Base-by-base conservation (phyloP, 2,113 vertebrate species). In the Oxyura jamaicensis region DNA sequence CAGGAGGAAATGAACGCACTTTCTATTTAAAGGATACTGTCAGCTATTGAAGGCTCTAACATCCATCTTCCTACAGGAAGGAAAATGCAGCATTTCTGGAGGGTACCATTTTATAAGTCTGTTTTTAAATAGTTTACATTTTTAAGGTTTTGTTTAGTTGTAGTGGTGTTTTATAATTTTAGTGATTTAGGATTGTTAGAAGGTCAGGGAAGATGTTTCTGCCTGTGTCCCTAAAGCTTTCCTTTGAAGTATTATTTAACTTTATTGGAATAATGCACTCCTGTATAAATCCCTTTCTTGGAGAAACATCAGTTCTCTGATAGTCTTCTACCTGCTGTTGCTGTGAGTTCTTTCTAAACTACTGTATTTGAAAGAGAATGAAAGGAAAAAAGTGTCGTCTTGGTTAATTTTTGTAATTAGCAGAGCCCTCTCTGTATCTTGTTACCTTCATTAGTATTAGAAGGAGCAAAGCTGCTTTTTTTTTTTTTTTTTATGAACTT, bases 21-120 rank as follows among this genome's bases (percentile, higher is more conserved):
- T 96, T 94, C 88, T 97, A 82, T 96, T 91, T 94, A 95, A 97
- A 91, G 91, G 55, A 90, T 96, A 74, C 88, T 89, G 86, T 96
- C 96, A 94, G 3, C 59, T 90, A 1, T 71, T 60, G 91, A 96
- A 96, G 71, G 68, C 89, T 50, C 1, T 75, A 95, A 93, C 85
- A 88, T 96, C 93, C 76, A 89, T 97, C 88, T 96, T 97, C 73
- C 59, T 75, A 2, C 31, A n/a, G 76, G 44, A 79, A 91, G 73
- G 63, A 91, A 91, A 93, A 79, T 67, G 10, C 67, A 75, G 52
- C 28, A 3, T 76, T 83, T 89, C 80, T 91, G 60, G 44, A 91
- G 71, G 14, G 23, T 71, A 39, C 41, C 26, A 3, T 85, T 95
- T 86, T 59, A 87, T 81, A 86, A 46, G 35, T 26, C 76, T 90